Percentiles rank a stretch among this genome's conserved stretches.
These are phyloP conservation scores for Meiosimyza decipiens DNA, from an alignment of 2,888 invertebrate genomes.

Conservation along the genomic window DNA sequence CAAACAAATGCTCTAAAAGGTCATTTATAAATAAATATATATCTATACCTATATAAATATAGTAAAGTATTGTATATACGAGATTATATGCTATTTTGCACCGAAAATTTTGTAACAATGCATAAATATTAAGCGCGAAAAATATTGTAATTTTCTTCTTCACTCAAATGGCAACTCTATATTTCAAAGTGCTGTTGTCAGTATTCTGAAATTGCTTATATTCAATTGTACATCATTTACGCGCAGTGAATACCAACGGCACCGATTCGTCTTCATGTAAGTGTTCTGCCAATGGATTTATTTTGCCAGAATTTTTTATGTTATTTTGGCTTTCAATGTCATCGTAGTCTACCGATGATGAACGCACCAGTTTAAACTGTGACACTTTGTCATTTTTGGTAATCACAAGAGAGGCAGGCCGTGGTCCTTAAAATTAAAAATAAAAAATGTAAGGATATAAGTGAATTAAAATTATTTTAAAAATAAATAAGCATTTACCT, in stretches of 20 bases:
- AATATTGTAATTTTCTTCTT: no score
- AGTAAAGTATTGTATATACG: slow-evolving; percentile 18
- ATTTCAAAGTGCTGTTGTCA: background rate
- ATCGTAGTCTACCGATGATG: slow-evolving; percentile 66
- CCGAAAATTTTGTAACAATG: slow-evolving; percentile 4
- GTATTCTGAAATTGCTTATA: background rate
- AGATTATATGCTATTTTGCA: slow-evolving; percentile 18
- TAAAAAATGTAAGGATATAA: slow-evolving; percentile 10
- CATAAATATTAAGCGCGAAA: slow-evolving; percentile 3
- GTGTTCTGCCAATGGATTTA: slow-evolving; percentile 51
- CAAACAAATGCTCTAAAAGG: background rate
- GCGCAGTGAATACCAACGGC: slow-evolving; percentile 63
- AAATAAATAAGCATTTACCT: slow-evolving; percentile 49
- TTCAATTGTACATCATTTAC: slow-evolving; percentile 54
- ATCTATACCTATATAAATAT: slow-evolving; percentile 8
- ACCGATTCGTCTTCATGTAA: slow-evolving; percentile 64
- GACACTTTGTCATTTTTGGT: slow-evolving; percentile 60
- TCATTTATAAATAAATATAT: slow-evolving; percentile 25
- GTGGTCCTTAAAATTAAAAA: slow-evolving; percentile 53
- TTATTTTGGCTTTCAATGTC: slow-evolving; percentile 63
- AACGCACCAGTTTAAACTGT: slow-evolving; percentile 64
- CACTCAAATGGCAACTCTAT: background rate
- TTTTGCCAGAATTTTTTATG: slow-evolving; percentile 41
- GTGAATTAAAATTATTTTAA: background rate
- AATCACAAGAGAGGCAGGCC: slow-evolving; percentile 65